Percentiles rank a stretch among this genome's conserved stretches.
Evolutionary conservation across 2,113 vertebrate species (phyloP).

Genomic region (Sander lucioperca): DNA sequence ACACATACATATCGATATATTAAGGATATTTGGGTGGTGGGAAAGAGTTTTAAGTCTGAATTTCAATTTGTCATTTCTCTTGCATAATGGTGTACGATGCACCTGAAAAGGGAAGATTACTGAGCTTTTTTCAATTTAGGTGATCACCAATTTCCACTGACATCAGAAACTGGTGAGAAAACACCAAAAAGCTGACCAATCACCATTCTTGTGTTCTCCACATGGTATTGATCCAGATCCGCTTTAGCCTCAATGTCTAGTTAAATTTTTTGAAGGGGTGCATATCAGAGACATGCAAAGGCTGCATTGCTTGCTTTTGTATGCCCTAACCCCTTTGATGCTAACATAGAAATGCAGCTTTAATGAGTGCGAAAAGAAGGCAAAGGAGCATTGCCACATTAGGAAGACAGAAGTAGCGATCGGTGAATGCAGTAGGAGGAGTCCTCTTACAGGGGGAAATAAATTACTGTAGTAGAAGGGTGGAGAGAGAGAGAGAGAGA

Average conservation of each 20-base stretch:
- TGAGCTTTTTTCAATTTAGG: background rate
- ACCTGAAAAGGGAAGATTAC: background rate
- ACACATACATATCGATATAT: slow-evolving; percentile 26
- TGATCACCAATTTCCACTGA: background rate
- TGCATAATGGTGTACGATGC: background rate
- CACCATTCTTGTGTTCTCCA: background rate
- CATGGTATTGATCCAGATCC: background rate
- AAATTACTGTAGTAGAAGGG: background rate
- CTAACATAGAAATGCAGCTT: background rate
- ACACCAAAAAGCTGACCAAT: background rate
- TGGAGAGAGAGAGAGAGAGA: background rate
- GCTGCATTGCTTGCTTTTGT: background rate
- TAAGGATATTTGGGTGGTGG: background rate
- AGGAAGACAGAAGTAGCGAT: background rate
- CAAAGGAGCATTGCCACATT: background rate
- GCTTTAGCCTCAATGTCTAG: background rate
- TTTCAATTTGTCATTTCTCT: background rate
- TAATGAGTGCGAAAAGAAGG: background rate
- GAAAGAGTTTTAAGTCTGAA: background rate
- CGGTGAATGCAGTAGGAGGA: background rate
- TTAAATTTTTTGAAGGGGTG: background rate
- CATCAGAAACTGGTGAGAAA: background rate
- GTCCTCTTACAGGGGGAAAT: background rate
- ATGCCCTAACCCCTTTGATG: background rate
- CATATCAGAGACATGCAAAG: background rate